These are phyloP conservation scores for Myrmecophaga tridactyla DNA, from an alignment of 2,113 vertebrate species.

Conservation along the genomic window DNA sequence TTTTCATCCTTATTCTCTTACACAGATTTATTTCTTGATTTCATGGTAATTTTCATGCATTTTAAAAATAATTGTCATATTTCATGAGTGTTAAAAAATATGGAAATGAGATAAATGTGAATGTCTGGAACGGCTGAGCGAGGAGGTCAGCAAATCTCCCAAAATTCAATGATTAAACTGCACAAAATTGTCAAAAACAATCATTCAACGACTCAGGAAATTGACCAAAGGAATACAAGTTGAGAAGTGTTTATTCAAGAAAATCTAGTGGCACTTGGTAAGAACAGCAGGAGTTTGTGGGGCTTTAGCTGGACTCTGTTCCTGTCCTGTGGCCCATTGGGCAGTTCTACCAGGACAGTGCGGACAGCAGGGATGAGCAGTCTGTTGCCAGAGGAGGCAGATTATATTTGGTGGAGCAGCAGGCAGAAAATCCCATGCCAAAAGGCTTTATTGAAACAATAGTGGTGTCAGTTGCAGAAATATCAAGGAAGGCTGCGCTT, in stretches of 20 bases:
- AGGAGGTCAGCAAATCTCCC: neutral
- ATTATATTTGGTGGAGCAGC: too few relatives aligned
- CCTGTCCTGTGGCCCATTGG: neutral
- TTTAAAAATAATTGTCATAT: too few relatives aligned
- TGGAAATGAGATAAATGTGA: neutral
- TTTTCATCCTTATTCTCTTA: neutral
- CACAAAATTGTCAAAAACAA: neutral
- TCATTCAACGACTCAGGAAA: neutral
- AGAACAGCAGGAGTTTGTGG: neutral
- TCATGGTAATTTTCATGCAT: neutral
- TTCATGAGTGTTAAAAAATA: neutral
- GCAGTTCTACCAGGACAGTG: too few relatives aligned
- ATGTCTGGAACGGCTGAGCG: neutral
- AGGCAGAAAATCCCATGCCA: too few relatives aligned
- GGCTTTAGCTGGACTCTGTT: neutral
- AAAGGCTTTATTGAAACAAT: too few relatives aligned
- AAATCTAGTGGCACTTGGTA: neutral
- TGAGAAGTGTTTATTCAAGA: neutral
- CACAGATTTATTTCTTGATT: neutral
- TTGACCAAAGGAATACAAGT: neutral
- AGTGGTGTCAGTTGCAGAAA: too few relatives aligned
- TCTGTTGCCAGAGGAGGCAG: too few relatives aligned
- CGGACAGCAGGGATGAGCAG: too few relatives aligned
- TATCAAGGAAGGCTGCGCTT: too few relatives aligned
- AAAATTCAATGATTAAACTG: neutral